Percentiles rank a stretch among this genome's conserved stretches.
Conservation (phyloP, 1,140 invertebrate species). For the Gryllus bimaculatus region DNA sequence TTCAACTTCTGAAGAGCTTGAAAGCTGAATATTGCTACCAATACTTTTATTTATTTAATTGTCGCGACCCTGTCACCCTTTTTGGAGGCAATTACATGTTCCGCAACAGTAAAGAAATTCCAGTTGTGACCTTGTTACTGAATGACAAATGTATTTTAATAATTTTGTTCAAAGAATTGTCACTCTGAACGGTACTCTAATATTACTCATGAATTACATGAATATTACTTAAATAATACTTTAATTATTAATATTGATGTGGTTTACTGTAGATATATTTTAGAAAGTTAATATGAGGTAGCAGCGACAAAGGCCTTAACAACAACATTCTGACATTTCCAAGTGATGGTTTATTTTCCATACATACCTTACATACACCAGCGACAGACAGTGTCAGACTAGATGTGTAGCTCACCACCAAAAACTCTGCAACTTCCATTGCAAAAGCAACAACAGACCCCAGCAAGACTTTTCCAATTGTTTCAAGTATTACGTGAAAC, state of each 20-base stretch:
- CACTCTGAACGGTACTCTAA: neutral
- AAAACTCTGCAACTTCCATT: slow-evolving; percentile 92
- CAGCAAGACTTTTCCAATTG: slow-evolving; percentile 40
- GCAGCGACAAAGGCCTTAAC: neutral
- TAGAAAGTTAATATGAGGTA: neutral
- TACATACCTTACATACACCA: slow-evolving; percentile 81
- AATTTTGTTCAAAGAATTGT: neutral
- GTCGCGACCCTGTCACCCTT: neutral
- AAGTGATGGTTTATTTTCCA: neutral
- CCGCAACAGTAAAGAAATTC: no score
- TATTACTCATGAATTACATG: no score
- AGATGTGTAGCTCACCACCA: slow-evolving; percentile 89
- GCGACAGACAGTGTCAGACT: slow-evolving; percentile 92
- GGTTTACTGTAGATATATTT: neutral
- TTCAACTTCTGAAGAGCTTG: neutral
- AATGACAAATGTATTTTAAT: neutral
- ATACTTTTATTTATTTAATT: neutral
- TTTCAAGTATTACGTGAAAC: slow-evolving; percentile 25
- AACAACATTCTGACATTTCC: neutral
- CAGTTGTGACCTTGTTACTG: no score
- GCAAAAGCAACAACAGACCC: slow-evolving; percentile 86
- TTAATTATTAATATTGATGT: no score
- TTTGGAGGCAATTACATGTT: no score
- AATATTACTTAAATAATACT: no score
- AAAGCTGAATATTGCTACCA: neutral